Percentiles rank a stretch among this genome's conserved stretches.
Evolutionary conservation across 2,797 vertebrate species (phyloP).

Genomic region (Peromyscus aztecus): DNA sequence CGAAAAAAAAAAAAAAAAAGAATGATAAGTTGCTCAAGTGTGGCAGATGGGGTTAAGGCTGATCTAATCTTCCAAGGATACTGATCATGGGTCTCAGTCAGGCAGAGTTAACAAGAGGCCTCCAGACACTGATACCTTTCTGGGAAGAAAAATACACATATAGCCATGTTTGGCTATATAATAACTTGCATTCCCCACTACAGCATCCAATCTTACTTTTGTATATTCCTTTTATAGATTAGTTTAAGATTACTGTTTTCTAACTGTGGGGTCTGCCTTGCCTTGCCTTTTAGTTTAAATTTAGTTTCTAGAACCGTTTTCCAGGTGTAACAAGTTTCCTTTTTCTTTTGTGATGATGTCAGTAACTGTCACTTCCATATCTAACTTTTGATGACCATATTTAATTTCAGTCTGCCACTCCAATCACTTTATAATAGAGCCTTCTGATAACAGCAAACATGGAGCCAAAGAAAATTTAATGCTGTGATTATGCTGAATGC

Average conservation of each 20-base stretch:
- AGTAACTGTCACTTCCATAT: slow-evolving; percentile 54
- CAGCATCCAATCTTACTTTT: not conserved
- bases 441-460: slow-evolving; percentile 56
- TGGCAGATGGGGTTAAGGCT: not conserved
- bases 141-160: not conserved
- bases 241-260: not conserved
- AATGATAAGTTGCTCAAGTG: not conserved
- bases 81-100: not conserved
- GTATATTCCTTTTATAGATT: not conserved
- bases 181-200: not conserved
- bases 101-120: not conserved
- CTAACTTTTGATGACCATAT: slow-evolving; percentile 56
- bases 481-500: slow-evolving; percentile 54
- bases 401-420: slow-evolving; percentile 57
- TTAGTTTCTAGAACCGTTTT: slow-evolving; percentile 6
- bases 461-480: slow-evolving; percentile 37
- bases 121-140: not conserved
- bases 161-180: not conserved
- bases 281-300: slow-evolving; percentile 21
- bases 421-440: slow-evolving; percentile 67
- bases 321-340: not conserved
- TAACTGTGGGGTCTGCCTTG: not conserved
- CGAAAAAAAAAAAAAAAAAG: not conserved
- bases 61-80: not conserved
- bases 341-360: not conserved